These are phyloP conservation scores for Manis javanica DNA, from an alignment of 2,797 vertebrate genomes.

Conservation along the genomic window DNA sequence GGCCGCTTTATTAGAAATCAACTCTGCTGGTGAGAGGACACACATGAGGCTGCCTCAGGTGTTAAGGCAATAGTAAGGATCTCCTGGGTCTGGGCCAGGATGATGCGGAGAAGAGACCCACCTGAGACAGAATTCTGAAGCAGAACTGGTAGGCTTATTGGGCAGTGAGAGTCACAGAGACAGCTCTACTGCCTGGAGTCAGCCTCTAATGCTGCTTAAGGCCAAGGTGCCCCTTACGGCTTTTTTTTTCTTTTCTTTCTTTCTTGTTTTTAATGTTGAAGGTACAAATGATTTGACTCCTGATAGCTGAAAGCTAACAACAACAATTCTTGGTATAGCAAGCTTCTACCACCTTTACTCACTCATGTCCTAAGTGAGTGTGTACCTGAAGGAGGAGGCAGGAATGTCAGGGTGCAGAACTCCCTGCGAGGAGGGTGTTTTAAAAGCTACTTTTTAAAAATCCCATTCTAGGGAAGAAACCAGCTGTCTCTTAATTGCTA, in stretches of 20 bases:
- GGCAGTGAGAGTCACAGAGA: background rate
- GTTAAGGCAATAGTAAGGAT: background rate
- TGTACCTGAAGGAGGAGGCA: background rate
- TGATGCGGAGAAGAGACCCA: background rate
- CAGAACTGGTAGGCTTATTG: background rate
- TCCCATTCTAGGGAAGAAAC: constrained; percentile 33
- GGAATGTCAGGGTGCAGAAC: background rate
- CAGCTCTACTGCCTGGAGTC: background rate
- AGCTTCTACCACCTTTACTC: background rate
- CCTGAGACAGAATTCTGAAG: background rate
- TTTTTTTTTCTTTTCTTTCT: background rate
- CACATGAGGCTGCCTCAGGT: background rate
- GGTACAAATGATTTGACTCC: background rate
- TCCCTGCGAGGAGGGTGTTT: background rate
- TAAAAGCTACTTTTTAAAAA: background rate
- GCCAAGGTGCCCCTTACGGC: background rate
- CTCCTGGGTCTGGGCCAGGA: too few species aligned
- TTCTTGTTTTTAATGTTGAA: background rate
- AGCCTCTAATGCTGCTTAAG: background rate
- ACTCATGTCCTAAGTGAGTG: background rate
- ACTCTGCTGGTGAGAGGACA: background rate
- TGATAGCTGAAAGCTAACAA: background rate
- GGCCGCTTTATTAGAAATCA: background rate
- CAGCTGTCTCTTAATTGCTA: constrained; percentile 44
- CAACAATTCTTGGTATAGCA: background rate